Percentiles rank a stretch among this genome's conserved stretches.
These are phyloP conservation scores for Thamnophis elegans DNA, from an alignment of 2,797 vertebrate genomes.

Conservation along the genomic window DNA sequence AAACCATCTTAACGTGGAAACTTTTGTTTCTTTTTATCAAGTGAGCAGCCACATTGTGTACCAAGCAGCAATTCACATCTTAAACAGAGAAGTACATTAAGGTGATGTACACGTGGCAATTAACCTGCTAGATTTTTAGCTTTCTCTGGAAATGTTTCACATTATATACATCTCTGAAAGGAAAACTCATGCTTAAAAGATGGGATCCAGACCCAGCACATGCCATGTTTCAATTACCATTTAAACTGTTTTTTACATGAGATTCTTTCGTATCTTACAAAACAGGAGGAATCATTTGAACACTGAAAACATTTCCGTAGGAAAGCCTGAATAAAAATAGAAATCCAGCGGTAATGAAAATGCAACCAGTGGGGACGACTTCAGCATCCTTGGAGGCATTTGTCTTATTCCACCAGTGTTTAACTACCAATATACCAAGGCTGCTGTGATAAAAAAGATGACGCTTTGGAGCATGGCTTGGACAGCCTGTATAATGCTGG, in stretches of 20 bases:
- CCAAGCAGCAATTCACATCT: not conserved
- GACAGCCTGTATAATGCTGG: not conserved
- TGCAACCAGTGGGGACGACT: not conserved
- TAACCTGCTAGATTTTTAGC: not conserved
- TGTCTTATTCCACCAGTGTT: not conserved
- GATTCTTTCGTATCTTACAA: conserved; percentile 24
- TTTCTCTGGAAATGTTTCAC: not conserved
- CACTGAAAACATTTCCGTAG: conserved; percentile 22
- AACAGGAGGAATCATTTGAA: conserved; percentile 54
- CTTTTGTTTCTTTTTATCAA: not conserved
- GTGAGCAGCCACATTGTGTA: not conserved
- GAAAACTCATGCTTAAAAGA: not conserved
- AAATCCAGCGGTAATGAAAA: not conserved
- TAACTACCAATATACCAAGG: not conserved
- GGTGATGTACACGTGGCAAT: not conserved
- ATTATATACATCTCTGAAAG: not conserved
- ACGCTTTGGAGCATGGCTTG: not conserved
- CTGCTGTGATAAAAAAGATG: not conserved
- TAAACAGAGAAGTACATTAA: not conserved
- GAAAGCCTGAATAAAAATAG: conserved; percentile 21
- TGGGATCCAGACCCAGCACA: too few species aligned
- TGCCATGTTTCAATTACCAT: not conserved
- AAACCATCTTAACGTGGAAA: not conserved
- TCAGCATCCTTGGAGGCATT: not conserved
- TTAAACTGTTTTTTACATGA: not conserved